These are phyloP conservation scores for Prosapia bicincta DNA, from an alignment of 2,888 invertebrate species.

Conservation along the genomic window DNA sequence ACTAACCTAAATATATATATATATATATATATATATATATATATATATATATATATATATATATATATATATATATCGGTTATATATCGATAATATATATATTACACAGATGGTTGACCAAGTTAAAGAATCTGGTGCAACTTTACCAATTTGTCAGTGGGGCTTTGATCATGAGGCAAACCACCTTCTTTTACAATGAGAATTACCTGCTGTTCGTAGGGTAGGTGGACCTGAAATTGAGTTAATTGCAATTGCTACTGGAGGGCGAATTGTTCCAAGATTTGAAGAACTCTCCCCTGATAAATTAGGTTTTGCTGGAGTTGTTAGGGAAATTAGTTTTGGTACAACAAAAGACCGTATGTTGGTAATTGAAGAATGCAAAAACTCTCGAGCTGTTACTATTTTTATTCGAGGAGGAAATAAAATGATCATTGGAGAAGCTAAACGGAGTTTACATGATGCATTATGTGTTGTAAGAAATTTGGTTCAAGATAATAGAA, in stretches of 20 bases:
- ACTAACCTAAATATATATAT: too few relatives aligned
- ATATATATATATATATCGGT: too few relatives aligned
- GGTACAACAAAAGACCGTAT: constrained; percentile 96
- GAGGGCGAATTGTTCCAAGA: constrained; percentile 95
- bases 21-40: too few relatives aligned
- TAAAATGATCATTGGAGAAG: constrained; percentile 76
- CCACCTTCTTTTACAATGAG: constrained; percentile 86
- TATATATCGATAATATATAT: too few relatives aligned
- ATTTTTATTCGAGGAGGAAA: constrained; percentile 91
- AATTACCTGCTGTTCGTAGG: constrained; percentile 96
- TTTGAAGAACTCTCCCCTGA: constrained; percentile 93
- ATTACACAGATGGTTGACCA: constrained; percentile 86
- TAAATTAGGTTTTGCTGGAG: constrained; percentile 90
- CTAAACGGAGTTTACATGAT: constrained; percentile 70
- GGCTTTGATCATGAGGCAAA: constrained; percentile 99
- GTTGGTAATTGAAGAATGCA: constrained; percentile 97
- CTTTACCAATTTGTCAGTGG: constrained; percentile 98
- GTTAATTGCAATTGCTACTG: constrained; percentile 97
- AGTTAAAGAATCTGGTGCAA: constrained; percentile 87
- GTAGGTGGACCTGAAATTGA: constrained; percentile 99
- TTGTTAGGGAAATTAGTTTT: constrained; percentile 89
- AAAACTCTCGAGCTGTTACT: constrained; percentile 95
- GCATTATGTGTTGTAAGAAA: constrained; percentile 72
- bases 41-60: too few relatives aligned
- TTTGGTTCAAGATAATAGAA: constrained; percentile 63